These are phyloP conservation scores for Macrobrachium rosenbergii DNA, from an alignment of 1,140 invertebrate genomes.

Conservation along the genomic window DNA sequence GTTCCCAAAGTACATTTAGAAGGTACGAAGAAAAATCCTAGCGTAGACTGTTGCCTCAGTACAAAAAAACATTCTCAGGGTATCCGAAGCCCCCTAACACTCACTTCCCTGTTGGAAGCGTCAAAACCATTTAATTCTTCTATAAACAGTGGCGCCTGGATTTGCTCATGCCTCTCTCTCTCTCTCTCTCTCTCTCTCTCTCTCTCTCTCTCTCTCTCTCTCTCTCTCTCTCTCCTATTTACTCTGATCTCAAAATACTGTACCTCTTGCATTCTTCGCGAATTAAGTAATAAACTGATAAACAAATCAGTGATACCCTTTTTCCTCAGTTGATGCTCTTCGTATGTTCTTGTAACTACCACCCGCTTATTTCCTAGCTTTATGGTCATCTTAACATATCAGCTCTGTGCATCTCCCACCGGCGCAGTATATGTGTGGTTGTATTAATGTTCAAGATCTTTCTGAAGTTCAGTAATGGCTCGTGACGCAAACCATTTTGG, in stretches of 20 bases:
- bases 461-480: slow-evolving; percentile 19
- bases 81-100: background rate
- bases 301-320: no score
- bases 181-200: background rate
- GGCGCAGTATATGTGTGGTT: background rate
- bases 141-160: background rate
- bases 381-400: no score
- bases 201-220: background rate
- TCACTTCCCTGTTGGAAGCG: background rate
- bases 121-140: slow-evolving; percentile 15
- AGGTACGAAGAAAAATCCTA: no score
- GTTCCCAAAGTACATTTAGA: no score
- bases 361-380: no score
- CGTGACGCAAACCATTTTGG: slow-evolving; percentile 2
- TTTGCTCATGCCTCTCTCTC: background rate
- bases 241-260: background rate
- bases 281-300: background rate
- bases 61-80: background rate
- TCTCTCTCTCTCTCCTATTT: slow-evolving; percentile 23
- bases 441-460: slow-evolving; percentile 10
- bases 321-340: no score
- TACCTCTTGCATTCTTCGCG: background rate
- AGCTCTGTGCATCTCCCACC: background rate
- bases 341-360: no score
- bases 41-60: no score